phyloP scores from a whole-genome alignment of 2,888 invertebrate genomes.

The Chaetoderma sp. region DNA sequence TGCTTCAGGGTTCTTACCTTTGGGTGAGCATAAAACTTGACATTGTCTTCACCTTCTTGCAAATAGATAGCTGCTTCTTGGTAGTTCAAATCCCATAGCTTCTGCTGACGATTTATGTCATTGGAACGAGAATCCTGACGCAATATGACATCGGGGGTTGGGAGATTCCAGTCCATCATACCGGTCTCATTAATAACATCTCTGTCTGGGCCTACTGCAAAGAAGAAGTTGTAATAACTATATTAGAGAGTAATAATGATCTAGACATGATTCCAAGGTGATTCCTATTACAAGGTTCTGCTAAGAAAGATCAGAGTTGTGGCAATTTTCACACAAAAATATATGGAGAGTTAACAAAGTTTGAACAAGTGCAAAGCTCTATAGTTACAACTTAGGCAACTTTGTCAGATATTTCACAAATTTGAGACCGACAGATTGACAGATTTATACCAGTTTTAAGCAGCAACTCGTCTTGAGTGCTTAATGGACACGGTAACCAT shows the following conservation, averaged over 20 bases:
- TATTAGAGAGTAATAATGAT: neutral
- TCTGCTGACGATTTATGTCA: slow-evolving; percentile 34
- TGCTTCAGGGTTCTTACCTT: too few species aligned
- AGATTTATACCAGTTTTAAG: too few species aligned
- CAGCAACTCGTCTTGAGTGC: too few species aligned
- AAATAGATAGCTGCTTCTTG: slow-evolving; percentile 90
- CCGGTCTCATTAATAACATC: slow-evolving; percentile 50
- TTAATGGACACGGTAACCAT: too few species aligned
- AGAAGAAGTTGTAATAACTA: neutral
- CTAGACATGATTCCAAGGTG: neutral
- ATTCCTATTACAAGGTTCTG: too few species aligned
- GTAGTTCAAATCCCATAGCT: slow-evolving; percentile 86
- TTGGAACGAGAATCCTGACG: slow-evolving; percentile 20
- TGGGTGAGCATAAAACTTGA: slow-evolving; percentile 90
- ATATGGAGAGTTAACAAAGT: too few species aligned
- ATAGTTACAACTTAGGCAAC: too few species aligned
- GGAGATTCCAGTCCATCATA: slow-evolving; percentile 39
- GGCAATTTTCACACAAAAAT: too few species aligned
- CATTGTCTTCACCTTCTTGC: slow-evolving; percentile 90
- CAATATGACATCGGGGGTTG: slow-evolving; percentile 5
- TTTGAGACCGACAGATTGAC: too few species aligned
- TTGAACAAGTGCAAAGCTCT: too few species aligned
- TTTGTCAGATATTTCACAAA: too few species aligned
- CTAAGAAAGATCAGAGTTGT: too few species aligned
- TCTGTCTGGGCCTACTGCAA: slow-evolving; percentile 40